phyloP scores from a whole-genome alignment of 2,113 vertebrate genomes.

The Pelecanoides urinatrix region DNA sequence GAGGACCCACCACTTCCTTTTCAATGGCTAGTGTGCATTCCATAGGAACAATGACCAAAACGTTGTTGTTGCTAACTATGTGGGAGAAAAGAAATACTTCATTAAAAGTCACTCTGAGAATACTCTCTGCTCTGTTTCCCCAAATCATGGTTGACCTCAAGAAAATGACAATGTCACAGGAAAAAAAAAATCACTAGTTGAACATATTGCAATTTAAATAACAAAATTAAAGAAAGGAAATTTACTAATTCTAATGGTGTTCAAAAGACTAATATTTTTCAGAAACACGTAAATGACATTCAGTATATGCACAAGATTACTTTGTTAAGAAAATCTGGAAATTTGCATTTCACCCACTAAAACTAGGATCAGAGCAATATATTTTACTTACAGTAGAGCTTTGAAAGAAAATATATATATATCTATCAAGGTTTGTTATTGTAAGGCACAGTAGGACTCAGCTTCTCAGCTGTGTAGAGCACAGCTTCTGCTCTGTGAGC shows the following conservation, averaged over 20 bases:
- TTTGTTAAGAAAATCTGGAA: not conserved
- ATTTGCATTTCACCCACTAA: not conserved
- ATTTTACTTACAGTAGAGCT: not conserved
- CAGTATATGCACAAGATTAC: not conserved
- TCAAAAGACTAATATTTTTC: not conserved
- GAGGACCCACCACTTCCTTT: not conserved
- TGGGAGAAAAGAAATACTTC: not conserved
- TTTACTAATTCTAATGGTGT: not conserved
- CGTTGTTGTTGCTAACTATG: fast-evolving
- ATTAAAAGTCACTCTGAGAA: not conserved
- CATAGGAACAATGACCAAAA: not conserved
- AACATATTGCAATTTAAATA: not conserved
- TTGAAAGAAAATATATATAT: not conserved
- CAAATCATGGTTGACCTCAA: not conserved
- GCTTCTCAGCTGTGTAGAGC: not conserved
- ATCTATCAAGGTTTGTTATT: not conserved
- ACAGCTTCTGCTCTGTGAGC: not conserved
- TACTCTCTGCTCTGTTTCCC: not conserved
- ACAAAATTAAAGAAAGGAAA: not conserved
- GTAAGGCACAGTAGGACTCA: not conserved
- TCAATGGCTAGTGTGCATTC: not conserved
- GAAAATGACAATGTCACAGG: not conserved
- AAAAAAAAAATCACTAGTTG: not conserved
- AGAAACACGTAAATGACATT: not conserved
- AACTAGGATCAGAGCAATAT: not conserved